These are phyloP conservation scores for Eueremaeus valkanovi DNA, from an alignment of 2,888 invertebrate genomes.

Conservation along the genomic window DNA sequence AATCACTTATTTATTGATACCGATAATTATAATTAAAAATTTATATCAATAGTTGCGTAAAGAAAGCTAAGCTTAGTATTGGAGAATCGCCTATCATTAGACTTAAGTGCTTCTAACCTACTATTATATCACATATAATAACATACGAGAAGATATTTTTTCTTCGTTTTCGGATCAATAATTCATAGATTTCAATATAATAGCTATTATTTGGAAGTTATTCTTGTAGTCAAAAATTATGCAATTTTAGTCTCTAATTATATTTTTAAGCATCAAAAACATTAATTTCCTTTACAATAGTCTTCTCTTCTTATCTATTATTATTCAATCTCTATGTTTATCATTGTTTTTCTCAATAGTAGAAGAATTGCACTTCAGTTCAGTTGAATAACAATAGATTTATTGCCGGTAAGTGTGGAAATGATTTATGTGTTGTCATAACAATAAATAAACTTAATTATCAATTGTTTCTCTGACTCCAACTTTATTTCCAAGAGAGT, in stretches of 20 bases:
- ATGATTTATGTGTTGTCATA: slow-evolving; percentile 3
- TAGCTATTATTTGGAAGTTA: neutral
- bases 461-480: neutral
- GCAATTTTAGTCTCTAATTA: neutral
- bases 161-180: no score
- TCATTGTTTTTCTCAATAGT: neutral
- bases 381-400: neutral
- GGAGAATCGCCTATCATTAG: no score
- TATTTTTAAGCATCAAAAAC: neutral
- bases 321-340: neutral
- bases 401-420: neutral
- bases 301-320: neutral
- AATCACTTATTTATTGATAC: no score
- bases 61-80: no score
- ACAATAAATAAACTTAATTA: slow-evolving; percentile 7
- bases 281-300: neutral
- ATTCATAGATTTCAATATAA: neutral
- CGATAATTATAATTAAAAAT: no score
- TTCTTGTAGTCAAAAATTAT: neutral
- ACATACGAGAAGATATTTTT: no score
- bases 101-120: no score
- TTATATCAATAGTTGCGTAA: no score
- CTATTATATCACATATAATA: no score
- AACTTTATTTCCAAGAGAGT: neutral
- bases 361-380: neutral